Percentiles rank a stretch among this genome's conserved stretches.
These are phyloP conservation scores for Myripristis jacobus DNA, from an alignment of 2,797 vertebrate genomes.

Conservation along the genomic window DNA sequence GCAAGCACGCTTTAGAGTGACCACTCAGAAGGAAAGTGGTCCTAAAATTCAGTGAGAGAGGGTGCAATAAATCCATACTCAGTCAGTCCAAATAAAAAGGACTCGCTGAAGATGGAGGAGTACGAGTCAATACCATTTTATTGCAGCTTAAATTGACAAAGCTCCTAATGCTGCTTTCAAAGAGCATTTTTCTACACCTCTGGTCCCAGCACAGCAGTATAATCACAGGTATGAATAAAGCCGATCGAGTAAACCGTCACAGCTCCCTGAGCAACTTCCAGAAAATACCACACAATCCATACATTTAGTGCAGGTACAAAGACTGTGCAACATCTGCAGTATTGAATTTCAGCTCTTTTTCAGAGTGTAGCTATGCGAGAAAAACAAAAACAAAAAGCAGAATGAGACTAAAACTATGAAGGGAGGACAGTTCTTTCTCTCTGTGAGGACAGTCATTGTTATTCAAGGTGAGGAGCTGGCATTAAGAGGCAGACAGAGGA, in stretches of 20 bases:
- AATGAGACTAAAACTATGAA: constrained; percentile 1
- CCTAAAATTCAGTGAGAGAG: constrained; percentile 23
- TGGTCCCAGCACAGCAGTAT: constrained; percentile 24
- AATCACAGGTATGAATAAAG: constrained; percentile 54
- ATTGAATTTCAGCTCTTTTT: constrained; percentile 55
- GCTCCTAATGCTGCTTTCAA: constrained; percentile 37
- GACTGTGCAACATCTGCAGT: constrained; percentile 41
- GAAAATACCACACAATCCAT: constrained; percentile 54
- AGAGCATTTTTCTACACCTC: constrained; percentile 21
- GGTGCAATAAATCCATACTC: constrained; percentile 46
- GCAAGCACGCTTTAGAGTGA: constrained; percentile 6
- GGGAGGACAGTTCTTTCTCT: not conserved
- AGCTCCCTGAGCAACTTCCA: constrained; percentile 41
- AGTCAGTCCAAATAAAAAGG: constrained; percentile 29
- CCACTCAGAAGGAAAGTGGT: constrained; percentile 15
- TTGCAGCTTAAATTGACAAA: constrained; percentile 34
- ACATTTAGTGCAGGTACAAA: constrained; percentile 30
- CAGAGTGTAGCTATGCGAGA: not conserved
- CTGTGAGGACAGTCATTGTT: constrained; percentile 21
- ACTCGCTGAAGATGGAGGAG: constrained; percentile 17
- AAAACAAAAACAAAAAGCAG: constrained; percentile 18
- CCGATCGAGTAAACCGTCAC: constrained; percentile 53
- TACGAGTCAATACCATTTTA: constrained; percentile 47
- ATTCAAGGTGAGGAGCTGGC: constrained; percentile 46
- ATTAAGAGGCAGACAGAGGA: constrained; percentile 29